Conservation (phyloP, 2,113 vertebrate species). For the Pithys albifrons region DNA sequence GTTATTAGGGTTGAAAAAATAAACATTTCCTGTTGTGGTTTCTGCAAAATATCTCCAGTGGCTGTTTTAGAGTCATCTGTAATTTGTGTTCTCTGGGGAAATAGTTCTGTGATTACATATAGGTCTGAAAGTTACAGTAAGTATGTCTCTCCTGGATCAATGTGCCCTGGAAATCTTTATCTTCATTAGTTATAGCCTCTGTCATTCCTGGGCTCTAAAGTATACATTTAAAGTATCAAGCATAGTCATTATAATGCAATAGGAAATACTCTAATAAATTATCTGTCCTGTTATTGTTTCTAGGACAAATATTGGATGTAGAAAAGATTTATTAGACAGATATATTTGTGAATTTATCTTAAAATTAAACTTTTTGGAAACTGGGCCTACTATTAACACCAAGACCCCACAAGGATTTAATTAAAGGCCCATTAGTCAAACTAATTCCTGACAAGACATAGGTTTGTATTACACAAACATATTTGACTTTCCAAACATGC, state of each 20-base stretch:
- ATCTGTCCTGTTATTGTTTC: conserved; percentile 55
- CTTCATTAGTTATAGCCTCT: conserved; percentile 45
- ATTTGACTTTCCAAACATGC: conserved; percentile 78
- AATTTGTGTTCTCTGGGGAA: conserved; percentile 58
- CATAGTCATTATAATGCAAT: conserved; percentile 18
- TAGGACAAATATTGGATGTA: conserved; percentile 45
- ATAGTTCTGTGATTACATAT: conserved; percentile 51
- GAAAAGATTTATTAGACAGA: conserved; percentile 65
- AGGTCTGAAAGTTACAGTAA: conserved; percentile 40
- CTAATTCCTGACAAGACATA: conserved; percentile 80
- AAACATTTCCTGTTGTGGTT: conserved; percentile 74
- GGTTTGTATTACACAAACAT: conserved; percentile 79
- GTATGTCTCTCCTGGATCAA: conserved; percentile 35
- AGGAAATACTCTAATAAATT: conserved; percentile 65
- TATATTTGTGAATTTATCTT: conserved; percentile 77
- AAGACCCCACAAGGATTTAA: conserved; percentile 82
- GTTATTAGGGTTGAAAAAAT: conserved; percentile 68
- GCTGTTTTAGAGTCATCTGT: conserved; percentile 57
- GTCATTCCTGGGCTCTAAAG: conserved; percentile 14
- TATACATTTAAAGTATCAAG: background rate
- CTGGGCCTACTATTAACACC: conserved; percentile 66
- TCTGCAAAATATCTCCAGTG: conserved; percentile 53
- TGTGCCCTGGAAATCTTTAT: conserved; percentile 22
- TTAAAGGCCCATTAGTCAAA: conserved; percentile 82
- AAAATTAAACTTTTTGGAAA: conserved; percentile 74